phyloP scores from a whole-genome alignment of 1,140 invertebrate genomes.

The Lasioglossum albipes region DNA sequence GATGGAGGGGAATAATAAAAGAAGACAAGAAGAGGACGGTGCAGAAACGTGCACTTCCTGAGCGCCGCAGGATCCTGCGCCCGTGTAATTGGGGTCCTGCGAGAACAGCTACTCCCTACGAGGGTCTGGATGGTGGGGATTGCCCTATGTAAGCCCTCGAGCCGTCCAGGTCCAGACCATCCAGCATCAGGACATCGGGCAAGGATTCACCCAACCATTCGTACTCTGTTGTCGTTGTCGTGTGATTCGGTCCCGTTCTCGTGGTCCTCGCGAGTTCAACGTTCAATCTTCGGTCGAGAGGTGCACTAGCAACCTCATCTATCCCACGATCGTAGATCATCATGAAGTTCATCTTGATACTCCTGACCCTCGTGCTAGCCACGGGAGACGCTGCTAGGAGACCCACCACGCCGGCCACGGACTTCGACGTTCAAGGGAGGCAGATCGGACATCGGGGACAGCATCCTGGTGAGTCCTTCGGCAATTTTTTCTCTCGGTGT shows the following conservation, averaged over 20 bases:
- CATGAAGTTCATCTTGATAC: conserved; percentile 38
- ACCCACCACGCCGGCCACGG: not conserved
- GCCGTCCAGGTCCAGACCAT: conserved; percentile 78
- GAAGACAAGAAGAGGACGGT: no score
- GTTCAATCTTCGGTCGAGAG: no score
- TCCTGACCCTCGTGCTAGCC: conserved; percentile 22
- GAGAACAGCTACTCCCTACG: conserved; percentile 60
- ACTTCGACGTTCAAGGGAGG: conserved; percentile 10
- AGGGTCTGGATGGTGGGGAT: conserved; percentile 73
- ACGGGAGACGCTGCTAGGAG: conserved; percentile 40
- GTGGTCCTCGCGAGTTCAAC: conserved; percentile 21
- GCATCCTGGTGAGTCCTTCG: conserved; percentile 65
- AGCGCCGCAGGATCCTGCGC: conserved; percentile 71
- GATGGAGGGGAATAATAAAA: not conserved
- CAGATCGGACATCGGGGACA: conserved; percentile 62
- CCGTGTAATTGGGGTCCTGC: conserved; percentile 78
- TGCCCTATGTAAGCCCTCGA: conserved; percentile 80
- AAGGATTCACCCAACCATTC: conserved; percentile 59
- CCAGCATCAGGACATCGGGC: conserved; percentile 76
- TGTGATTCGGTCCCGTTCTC: not conserved
- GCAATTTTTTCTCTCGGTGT: no score
- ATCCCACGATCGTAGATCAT: not conserved
- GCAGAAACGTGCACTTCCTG: conserved; percentile 70
- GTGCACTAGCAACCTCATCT: no score
- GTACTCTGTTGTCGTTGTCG: not conserved